These are phyloP conservation scores for Myiagra hebetior DNA, from an alignment of 2,113 vertebrate genomes.

Conservation along the genomic window DNA sequence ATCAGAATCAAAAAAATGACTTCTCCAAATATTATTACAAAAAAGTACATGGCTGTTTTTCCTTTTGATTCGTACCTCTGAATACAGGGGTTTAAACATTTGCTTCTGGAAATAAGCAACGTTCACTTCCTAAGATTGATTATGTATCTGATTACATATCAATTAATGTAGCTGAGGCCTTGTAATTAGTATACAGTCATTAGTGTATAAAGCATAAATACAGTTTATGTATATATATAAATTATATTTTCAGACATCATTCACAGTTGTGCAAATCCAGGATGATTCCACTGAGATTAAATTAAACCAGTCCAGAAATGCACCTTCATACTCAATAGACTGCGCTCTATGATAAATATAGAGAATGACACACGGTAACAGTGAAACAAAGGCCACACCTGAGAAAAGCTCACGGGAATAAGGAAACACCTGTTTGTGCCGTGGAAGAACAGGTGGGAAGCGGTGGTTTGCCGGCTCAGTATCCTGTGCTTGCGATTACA, in stretches of 20 bases:
- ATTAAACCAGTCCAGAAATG: not conserved
- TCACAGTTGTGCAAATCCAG: not conserved
- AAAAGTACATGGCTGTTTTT: not conserved
- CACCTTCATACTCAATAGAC: not conserved
- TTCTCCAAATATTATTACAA: not conserved
- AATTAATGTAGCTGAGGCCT: not conserved
- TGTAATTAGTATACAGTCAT: not conserved
- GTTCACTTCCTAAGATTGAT: slow-evolving; percentile 18
- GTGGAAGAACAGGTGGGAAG: slow-evolving; percentile 50
- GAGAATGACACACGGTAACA: not conserved
- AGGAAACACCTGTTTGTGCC: slow-evolving; percentile 21
- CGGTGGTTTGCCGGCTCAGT: slow-evolving; percentile 19
- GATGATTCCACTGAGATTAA: not conserved
- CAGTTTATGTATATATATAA: not conserved
- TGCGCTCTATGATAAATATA: not conserved
- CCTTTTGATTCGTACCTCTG: not conserved
- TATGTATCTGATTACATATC: not conserved
- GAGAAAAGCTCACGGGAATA: not conserved
- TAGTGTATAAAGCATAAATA: not conserved
- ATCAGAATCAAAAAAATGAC: not conserved
- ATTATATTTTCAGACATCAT: not conserved
- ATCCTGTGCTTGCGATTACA: not conserved
- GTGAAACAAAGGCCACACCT: slow-evolving; percentile 34
- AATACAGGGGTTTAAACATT: slow-evolving; percentile 36
- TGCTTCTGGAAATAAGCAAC: slow-evolving; percentile 43